Conservation (phyloP, 2,113 vertebrate species). For the Clarias batrachus region DNA sequence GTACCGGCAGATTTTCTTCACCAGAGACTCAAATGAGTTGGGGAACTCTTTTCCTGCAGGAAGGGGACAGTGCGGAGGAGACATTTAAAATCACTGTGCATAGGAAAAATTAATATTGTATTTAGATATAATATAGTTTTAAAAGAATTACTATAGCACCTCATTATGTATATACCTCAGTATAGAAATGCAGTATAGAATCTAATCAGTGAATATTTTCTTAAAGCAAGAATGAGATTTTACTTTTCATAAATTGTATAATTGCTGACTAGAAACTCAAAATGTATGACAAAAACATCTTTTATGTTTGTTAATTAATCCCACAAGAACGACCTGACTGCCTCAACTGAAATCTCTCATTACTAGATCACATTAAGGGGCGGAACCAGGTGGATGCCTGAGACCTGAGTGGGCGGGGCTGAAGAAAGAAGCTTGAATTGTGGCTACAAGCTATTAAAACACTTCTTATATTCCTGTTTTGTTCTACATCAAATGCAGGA, state of each 20-base stretch:
- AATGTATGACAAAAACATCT: not conserved
- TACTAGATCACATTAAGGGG: not conserved
- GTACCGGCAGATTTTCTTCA: conserved; percentile 96
- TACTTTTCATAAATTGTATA: not conserved
- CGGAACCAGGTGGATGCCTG: not conserved
- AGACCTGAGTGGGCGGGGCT: not conserved
- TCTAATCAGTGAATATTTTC: no score
- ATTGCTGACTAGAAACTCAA: not conserved
- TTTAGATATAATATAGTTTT: not conserved
- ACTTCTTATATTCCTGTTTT: not conserved
- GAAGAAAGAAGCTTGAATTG: not conserved
- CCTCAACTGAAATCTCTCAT: not conserved
- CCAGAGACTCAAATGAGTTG: conserved; percentile 92
- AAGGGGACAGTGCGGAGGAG: conserved; percentile 31
- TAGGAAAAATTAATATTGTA: not conserved
- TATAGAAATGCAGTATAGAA: not conserved
- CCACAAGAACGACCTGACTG: not conserved
- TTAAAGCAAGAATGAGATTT: not conserved
- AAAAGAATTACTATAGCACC: not conserved
- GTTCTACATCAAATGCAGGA: not conserved
- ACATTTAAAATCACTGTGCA: not conserved
- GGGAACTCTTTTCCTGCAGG: conserved; percentile 92
- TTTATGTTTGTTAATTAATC: not conserved
- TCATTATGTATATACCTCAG: no score
- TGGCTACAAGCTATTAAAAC: not conserved